These are phyloP conservation scores for Echinarachnius parma DNA, from an alignment of 53 echinoderm and acorn worm genomes.

Conservation along the genomic window DNA sequence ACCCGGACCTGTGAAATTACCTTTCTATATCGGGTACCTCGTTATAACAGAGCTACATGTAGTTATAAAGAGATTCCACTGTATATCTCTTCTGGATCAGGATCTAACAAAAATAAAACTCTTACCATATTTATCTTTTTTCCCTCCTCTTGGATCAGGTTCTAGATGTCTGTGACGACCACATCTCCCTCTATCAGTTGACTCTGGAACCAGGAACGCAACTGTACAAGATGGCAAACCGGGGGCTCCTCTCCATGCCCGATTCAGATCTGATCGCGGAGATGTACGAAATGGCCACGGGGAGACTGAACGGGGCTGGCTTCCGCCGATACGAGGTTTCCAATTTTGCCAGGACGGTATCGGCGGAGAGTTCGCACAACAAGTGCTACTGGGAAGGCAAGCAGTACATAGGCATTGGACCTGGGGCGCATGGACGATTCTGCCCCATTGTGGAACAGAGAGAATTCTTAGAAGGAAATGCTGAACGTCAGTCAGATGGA, in stretches of 20 bases:
- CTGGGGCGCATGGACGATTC: slow-evolving; percentile 92
- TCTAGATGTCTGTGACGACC: slow-evolving; percentile 60
- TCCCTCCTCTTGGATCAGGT: slow-evolving; percentile 51
- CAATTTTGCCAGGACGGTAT: slow-evolving; percentile 64
- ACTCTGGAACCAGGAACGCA: slow-evolving; percentile 82
- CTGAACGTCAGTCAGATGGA: background rate
- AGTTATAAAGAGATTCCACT: too few species aligned
- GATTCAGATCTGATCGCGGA: slow-evolving; percentile 66
- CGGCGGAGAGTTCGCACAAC: slow-evolving; percentile 66
- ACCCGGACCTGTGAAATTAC: too few species aligned
- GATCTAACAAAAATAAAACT: too few species aligned
- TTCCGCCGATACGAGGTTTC: slow-evolving; percentile 86
- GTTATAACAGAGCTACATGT: too few species aligned
- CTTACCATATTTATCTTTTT: too few species aligned
- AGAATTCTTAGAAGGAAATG: background rate
- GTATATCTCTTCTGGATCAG: too few species aligned
- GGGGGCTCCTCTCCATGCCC: slow-evolving; percentile 55
- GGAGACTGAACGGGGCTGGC: slow-evolving; percentile 53
- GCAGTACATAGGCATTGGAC: slow-evolving; percentile 92
- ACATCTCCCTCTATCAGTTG: slow-evolving; percentile 87
- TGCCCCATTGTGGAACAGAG: slow-evolving; percentile 15
- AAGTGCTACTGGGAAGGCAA: slow-evolving; percentile 80
- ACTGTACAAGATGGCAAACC: slow-evolving; percentile 62
- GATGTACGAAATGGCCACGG: slow-evolving; percentile 79
- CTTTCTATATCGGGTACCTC: too few species aligned